These are phyloP conservation scores for Psylliodes chrysocephalus DNA, from an alignment of 2,888 invertebrate genomes.

Conservation along the genomic window DNA sequence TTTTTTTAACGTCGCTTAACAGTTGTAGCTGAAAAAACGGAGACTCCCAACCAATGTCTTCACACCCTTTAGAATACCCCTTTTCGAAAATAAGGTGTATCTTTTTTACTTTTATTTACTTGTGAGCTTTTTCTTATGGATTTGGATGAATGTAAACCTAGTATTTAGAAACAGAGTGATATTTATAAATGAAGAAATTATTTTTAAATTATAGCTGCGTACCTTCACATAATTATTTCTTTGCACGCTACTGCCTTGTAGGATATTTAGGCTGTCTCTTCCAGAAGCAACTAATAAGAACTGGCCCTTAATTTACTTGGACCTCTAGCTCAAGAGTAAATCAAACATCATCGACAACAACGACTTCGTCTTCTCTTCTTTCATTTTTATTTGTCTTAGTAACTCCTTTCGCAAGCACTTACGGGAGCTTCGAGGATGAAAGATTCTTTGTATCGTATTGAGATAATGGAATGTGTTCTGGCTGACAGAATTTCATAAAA, in stretches of 20 bases:
- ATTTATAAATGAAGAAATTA: too few species aligned
- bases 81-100: too few species aligned
- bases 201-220: not conserved
- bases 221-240: not conserved
- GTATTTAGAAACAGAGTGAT: too few species aligned
- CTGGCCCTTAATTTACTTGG: slow-evolving; percentile 37
- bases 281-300: slow-evolving; percentile 32
- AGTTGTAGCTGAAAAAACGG: too few species aligned
- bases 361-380: not conserved
- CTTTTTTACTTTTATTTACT: too few species aligned
- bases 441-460: not conserved
- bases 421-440: not conserved
- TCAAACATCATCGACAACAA: slow-evolving; percentile 31
- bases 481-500: too few species aligned
- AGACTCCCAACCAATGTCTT: too few species aligned
- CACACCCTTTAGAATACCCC: too few species aligned
- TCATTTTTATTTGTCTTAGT: slow-evolving; percentile 31
- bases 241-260: not conserved
- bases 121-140: too few species aligned
- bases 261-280: slow-evolving; percentile 10
- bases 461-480: too few species aligned
- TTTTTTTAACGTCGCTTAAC: too few species aligned
- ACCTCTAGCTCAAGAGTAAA: slow-evolving; percentile 32
- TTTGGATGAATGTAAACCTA: too few species aligned
- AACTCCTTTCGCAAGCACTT: slow-evolving; percentile 15